Evolutionary conservation across 2,888 invertebrate genomes (phyloP), one percentile per base, ranked within the genome.

Genomic region (Drosophila cyrtoloma): DNA sequence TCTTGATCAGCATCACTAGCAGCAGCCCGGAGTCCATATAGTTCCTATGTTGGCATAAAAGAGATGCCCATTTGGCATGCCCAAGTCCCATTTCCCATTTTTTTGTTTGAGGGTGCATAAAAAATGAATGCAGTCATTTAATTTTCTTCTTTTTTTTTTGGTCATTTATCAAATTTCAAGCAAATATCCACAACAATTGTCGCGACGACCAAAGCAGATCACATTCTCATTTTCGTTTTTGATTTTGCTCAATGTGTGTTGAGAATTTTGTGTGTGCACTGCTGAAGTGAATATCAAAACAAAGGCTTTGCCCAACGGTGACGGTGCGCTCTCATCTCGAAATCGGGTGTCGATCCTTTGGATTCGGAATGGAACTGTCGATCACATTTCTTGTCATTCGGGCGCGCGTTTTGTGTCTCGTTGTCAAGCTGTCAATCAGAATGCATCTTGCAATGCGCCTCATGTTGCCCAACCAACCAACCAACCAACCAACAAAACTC

Each of bases 161-260:
- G 75, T 89, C 84, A 87, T 87, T 90, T 90, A 90, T 87, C 90
- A 87, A 90, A 87, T 87, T 90, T 89, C 90, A 83, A 83, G 78
- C 77, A 65, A 72, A 63, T 67, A 70, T 74, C 44, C 47, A 69
- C 32, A 82, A 79, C 82, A 82, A 79, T 76, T 39, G 77, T 57
- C 33, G 75, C 51, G 30, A 57, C 57, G 65, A 81, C 75, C 67
- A 78, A 84, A 81, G 86, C 85, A 90, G 86, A 90, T 90, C 85
- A 90, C 76, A 69, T 78, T 67, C 55, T 51, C 71, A 59, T 50
- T 63, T 32, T 71, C 50, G 14, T 51, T 64, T 33, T 52, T 64
- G 39, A 33, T 28, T 60, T 42, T 62, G 30, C 22, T 44, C 44
- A 37, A 35, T 75, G 22, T 22, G 32, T 22, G 60, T 47, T 26